These are phyloP conservation scores for Sylvia borin DNA, from an alignment of 2,797 vertebrate species.

Conservation along the genomic window DNA sequence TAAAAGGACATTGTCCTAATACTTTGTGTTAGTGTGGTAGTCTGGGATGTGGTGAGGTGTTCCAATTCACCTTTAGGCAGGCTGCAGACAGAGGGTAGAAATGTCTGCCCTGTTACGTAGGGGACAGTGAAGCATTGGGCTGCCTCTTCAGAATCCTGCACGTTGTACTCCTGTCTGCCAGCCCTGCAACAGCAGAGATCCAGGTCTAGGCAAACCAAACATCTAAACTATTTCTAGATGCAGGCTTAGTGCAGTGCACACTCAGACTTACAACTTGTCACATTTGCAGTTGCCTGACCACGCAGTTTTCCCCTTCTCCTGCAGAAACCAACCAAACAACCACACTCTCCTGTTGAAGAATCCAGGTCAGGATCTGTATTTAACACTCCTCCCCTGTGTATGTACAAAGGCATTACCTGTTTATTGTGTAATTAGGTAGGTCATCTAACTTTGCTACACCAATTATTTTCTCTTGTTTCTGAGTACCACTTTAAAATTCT, in stretches of 20 bases:
- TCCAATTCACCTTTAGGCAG: neutral
- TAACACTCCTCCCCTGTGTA: neutral
- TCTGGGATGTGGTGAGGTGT: neutral
- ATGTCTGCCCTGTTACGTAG: neutral
- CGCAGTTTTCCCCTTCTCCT: neutral
- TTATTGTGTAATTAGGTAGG: neutral
- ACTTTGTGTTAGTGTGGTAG: accelerated
- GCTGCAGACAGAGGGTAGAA: neutral
- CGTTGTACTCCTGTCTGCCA: neutral
- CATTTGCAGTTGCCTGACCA: accelerated
- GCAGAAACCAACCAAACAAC: neutral
- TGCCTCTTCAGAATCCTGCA: neutral
- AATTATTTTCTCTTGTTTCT: neutral
- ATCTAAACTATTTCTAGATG: neutral
- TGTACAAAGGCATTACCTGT: neutral
- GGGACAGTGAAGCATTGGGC: neutral
- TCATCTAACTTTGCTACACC: neutral
- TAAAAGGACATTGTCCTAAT: accelerated
- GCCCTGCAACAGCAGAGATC: neutral
- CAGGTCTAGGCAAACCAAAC: neutral
- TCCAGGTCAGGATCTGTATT: neutral
- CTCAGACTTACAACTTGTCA: accelerated
- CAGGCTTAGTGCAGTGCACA: neutral
- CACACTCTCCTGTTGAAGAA: neutral
- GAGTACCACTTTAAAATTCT: neutral